Base-by-base conservation (phyloP, 2,888 invertebrate species). In the Corythucha ciliata region DNA sequence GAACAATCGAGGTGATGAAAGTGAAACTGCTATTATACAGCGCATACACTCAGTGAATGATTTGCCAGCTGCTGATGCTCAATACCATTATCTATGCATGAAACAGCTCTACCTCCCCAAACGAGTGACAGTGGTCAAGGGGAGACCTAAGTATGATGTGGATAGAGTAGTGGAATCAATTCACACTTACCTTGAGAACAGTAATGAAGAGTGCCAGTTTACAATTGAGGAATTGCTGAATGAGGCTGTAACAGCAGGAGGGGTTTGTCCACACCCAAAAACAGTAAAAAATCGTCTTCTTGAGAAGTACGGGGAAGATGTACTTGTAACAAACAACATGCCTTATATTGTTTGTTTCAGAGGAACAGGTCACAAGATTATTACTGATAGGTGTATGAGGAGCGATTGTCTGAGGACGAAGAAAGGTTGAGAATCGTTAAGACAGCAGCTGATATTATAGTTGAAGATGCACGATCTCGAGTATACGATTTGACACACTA, bases 241-340 rank as follows among this genome's bases (percentile, higher is more conserved):
- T 14, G 16, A 32, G n/a, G n/a, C n/a, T n/a, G n/a, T n/a, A 25
- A 44, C 32, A 16, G 16, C 26, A 29, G 26, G 45, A 10, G 45
- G 32, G 16, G 26, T 29, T 22, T 10, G 21, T 16, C 45, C 45
- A 29, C 29, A 44, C 32, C 16, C 18, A 8, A 22, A 22, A 14
- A 44, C 45, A 29, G 45, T 32, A n/a, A 44, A 44, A 44, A 18
- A 14, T 5, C 45, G 32, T 22, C 4, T 44, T 3, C n/a, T 44
- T 8, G 32, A 44, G 32, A 26, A 32, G 16, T 44, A 34, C 24
- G 45, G 45, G 8, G 6, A 29, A 8, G 32, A 44, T 26, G 16
- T 44, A 29, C 14, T 32, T n/a, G 16, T 44, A 20, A 18, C 45
- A 12, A 16, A 8, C 21, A 8, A 40, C 40, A 21, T 24, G 21